Evolutionary conservation across 2,113 vertebrate species (phyloP).

Genomic region (Myiozetetes cayanensis): DNA sequence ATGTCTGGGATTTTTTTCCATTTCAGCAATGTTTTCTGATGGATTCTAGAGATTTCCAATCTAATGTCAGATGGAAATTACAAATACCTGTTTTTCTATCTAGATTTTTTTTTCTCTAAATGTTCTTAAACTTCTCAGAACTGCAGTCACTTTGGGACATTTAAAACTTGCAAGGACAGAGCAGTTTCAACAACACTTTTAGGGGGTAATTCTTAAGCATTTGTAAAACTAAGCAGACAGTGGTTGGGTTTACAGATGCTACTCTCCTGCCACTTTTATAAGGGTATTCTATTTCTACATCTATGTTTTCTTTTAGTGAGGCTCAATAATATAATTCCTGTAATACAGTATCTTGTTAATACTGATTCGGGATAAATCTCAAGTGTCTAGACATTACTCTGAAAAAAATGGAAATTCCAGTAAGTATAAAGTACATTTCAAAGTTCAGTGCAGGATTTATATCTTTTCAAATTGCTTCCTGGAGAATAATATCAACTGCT

Average conservation of each 20-base stretch:
- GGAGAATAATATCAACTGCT: not conserved
- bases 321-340: not conserved
- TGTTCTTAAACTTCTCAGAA: not conserved
- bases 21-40: not conserved
- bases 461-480: not conserved
- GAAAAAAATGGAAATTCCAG: not conserved
- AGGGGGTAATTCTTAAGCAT: not conserved
- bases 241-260: not conserved
- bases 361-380: not conserved
- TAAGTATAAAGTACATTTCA: not conserved
- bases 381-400: not conserved
- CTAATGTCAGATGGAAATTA: not conserved
- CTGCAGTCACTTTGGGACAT: not conserved
- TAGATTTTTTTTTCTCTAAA: not conserved
- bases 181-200: not conserved
- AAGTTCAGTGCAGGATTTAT: not conserved
- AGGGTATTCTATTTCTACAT: not conserved
- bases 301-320: not conserved
- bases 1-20: not conserved
- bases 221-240: not conserved
- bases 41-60: not conserved
- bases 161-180: not conserved
- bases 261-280: not conserved
- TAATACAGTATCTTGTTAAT: not conserved
- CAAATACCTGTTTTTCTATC: not conserved